These are phyloP conservation scores for Tachina lurida DNA, from an alignment of 2,888 invertebrate species.

Conservation along the genomic window DNA sequence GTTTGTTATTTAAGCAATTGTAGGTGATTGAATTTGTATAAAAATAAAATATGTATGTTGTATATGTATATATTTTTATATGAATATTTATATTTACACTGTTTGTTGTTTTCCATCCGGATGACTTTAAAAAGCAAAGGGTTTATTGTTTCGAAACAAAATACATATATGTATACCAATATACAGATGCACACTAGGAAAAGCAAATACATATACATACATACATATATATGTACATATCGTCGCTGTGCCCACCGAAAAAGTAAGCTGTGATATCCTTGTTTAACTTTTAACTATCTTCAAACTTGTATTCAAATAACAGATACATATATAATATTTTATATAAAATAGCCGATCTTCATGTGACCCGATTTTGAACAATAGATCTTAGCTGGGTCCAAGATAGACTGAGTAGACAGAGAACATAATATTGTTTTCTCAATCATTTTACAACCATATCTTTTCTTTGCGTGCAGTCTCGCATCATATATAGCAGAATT, in stretches of 20 bases:
- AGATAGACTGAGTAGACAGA: too few species aligned
- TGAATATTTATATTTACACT: constrained; percentile 8
- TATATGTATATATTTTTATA: constrained; percentile 18
- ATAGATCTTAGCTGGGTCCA: too few species aligned
- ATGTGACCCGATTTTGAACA: too few species aligned
- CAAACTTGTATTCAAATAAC: neutral
- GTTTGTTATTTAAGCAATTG: neutral
- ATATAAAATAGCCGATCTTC: too few species aligned
- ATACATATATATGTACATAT: neutral
- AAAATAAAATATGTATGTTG: too few species aligned
- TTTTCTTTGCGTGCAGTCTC: too few species aligned
- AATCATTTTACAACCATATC: too few species aligned
- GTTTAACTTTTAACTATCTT: neutral
- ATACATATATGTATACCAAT: constrained; percentile 15
- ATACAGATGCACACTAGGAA: neutral
- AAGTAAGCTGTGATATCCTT: neutral
- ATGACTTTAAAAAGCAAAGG: constrained; percentile 32
- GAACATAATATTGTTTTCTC: too few species aligned
- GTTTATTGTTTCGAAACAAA: constrained; percentile 32
- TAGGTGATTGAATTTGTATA: neutral
- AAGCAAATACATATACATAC: neutral
- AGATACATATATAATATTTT: too few species aligned
- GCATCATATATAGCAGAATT: too few species aligned
- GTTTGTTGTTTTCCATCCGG: constrained; percentile 29
- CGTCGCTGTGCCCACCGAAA: neutral